Conservation (phyloP, 2,113 vertebrate genomes). For the Cairina moschata region DNA sequence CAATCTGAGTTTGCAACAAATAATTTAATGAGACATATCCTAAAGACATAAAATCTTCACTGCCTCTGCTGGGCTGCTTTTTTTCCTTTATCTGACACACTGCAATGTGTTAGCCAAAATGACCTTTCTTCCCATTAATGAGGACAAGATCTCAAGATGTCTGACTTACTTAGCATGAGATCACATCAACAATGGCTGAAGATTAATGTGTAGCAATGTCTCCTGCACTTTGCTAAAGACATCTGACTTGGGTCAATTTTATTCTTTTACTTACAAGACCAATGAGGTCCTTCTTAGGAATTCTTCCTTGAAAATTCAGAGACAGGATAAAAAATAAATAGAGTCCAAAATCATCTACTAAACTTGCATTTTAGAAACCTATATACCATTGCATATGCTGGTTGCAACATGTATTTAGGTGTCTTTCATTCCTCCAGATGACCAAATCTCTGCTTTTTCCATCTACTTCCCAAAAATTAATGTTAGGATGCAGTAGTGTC, state of each 20-base stretch:
- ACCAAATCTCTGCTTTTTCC: not conserved
- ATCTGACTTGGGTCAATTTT: not conserved
- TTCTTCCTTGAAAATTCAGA: not conserved
- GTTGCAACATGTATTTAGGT: not conserved
- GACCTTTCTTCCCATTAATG: conserved; percentile 10
- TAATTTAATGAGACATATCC: conserved; percentile 4
- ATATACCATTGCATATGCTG: not conserved
- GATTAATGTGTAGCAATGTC: not conserved
- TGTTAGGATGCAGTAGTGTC: not conserved
- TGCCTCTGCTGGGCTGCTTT: not conserved
- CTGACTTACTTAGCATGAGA: not conserved
- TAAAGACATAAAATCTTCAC: not conserved
- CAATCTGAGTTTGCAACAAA: conserved; percentile 27
- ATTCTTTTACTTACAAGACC: not conserved
- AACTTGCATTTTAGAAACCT: not conserved
- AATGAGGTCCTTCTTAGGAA: not conserved
- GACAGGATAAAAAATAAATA: not conserved
- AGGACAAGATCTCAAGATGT: not conserved
- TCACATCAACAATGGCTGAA: not conserved
- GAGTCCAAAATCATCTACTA: not conserved
- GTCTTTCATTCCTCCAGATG: not conserved
- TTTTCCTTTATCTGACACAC: not conserved
- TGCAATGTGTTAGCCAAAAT: not conserved
- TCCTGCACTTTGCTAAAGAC: not conserved
- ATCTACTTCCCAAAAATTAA: not conserved